Evolutionary conservation across 2,113 vertebrate genomes (phyloP).

Genomic region (Dasypus novemcinctus): DNA sequence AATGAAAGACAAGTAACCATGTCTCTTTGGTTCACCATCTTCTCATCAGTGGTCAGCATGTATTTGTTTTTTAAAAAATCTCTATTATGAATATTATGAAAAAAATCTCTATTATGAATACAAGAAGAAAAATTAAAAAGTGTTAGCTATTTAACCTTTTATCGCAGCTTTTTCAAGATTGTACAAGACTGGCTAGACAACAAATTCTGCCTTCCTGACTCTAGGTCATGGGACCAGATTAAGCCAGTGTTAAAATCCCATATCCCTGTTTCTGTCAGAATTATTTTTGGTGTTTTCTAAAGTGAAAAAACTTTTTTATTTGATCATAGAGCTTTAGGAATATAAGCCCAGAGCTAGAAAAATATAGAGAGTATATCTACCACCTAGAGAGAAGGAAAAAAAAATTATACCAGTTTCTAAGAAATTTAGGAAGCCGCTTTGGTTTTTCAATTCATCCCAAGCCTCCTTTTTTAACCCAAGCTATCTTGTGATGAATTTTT

Average conservation of each 20-base stretch:
- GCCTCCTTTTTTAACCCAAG: not conserved
- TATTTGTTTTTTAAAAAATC: not conserved
- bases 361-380: not conserved
- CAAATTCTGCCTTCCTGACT: not conserved
- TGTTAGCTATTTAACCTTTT: not conserved
- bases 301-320: not conserved
- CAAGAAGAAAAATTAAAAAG: not conserved
- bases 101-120: not conserved
- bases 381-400: not conserved
- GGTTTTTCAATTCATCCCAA: not conserved
- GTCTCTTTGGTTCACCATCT: not conserved
- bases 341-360: not conserved
- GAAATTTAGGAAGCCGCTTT: not conserved
- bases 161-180: not conserved
- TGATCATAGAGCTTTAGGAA: not conserved
- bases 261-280: not conserved
- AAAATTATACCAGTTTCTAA: not conserved
- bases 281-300: not conserved
- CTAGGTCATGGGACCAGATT: fast-evolving
- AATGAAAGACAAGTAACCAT: too few species aligned
- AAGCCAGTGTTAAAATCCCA: not conserved
- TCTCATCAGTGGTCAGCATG: not conserved
- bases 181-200: not conserved
- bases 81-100: not conserved
- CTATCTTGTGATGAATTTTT: not conserved